phyloP scores from a whole-genome alignment of 2,113 vertebrate species.

The Stigmatopora argus region DNA sequence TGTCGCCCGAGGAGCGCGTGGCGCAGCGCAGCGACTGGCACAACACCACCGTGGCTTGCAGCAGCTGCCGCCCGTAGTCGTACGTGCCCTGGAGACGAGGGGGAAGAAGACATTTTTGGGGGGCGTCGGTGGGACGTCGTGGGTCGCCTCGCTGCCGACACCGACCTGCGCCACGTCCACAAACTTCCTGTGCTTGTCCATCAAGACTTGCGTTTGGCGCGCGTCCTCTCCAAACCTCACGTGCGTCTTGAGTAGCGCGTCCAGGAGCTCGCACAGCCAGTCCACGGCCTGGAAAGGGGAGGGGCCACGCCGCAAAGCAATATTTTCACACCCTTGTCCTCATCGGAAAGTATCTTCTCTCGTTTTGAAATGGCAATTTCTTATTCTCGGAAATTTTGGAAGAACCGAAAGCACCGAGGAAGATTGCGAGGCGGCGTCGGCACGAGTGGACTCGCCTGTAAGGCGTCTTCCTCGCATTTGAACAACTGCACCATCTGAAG shows the following conservation, averaged over 20 bases:
- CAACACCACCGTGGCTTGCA: constrained; percentile 94
- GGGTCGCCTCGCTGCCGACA: background rate
- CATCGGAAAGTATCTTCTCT: background rate
- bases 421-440: background rate
- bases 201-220: constrained; percentile 88
- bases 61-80: constrained; percentile 91
- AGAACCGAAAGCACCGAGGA: background rate
- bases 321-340: too few species aligned
- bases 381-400: too few species aligned
- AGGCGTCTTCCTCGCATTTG: constrained; percentile 96
- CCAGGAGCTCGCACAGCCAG: constrained; percentile 91
- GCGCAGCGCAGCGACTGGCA: constrained; percentile 94
- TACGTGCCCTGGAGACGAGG: constrained; percentile 82
- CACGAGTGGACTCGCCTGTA: constrained; percentile 40
- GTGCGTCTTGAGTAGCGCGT: constrained; percentile 93
- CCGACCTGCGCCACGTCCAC: constrained; percentile 94
- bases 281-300: constrained; percentile 81
- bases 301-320: background rate
- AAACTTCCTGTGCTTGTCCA: constrained; percentile 98
- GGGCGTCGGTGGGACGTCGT: too few species aligned
- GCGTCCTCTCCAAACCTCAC: constrained; percentile 86
- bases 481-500: constrained; percentile 98
- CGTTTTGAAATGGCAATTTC: too few species aligned
- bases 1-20: constrained; percentile 92
- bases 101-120: too few species aligned